Base-by-base conservation (phyloP, 1,140 invertebrate genomes). In the Procambarus clarkii region DNA sequence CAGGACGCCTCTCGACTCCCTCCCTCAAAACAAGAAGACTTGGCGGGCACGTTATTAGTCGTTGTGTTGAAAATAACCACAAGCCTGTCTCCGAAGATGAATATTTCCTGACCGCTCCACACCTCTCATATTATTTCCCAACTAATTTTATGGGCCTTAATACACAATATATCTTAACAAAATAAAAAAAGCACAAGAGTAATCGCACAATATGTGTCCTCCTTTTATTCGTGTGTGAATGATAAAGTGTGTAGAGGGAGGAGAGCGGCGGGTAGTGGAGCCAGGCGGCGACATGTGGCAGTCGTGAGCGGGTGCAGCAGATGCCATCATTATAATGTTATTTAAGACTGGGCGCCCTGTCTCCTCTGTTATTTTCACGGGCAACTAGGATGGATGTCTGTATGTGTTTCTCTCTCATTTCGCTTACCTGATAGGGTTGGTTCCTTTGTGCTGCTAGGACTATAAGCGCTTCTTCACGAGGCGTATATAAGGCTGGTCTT, bases 321-420 rank as follows among this genome's bases (percentile, higher is more conserved):
- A 91, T 91, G 88, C 88, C 88, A 84, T 91, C 81, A 91, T 91
- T 91, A 91, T 83, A 91, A 69, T 80, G 48, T 91, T 91, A 91
- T 91, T 91, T 91, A 91, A 91, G 88, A 91, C 79, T 84, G 88
- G 88, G 46, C 88, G 88, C 81, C 88, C 48, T 88, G 86, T 81
- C 86, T 80, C 80, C 88, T 78, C 88, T 91, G 82, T 91, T 91
- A 91, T 91, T 91, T 91, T 91, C 88, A 91, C 80, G 77, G 82
- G 84, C 71, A 82, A 84, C 81, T 71, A 45, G 81, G 88, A 91
- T 91, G 88, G 81, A 91, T 91, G 88, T 77, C 77, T 88, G 86
- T 69, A 71, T 86, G 71, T 86, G 84, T 86, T 60, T 86, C 84
- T 54, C 60, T 54, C 60, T 85, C 69, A 85, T 85, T n/a, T 46